Base-by-base conservation (phyloP, 2,113 vertebrate species). In the Calidris pygmaea region DNA sequence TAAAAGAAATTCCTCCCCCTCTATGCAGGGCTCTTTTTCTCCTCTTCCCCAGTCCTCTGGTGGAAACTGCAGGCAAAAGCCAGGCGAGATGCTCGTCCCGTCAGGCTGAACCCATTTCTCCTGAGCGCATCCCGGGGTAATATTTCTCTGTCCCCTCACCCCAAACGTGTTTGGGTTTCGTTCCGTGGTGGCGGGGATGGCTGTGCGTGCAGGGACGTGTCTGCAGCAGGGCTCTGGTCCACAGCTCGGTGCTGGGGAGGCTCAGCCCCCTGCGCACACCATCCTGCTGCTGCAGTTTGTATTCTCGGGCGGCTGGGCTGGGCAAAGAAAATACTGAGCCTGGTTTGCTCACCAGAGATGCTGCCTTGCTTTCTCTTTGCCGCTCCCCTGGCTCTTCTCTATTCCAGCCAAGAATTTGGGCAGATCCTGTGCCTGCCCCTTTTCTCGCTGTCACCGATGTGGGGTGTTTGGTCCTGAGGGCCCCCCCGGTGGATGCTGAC, bases 111-210 rank as follows among this genome's bases (percentile, higher is more conserved):
- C 73, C 43, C 6, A 1, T 96, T 89, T 88, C 85, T 82, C 35
- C 1, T 5, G 5, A 81, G 56, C 8, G 2, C 77, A 48, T 94
- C 92, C 77, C 68, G 59, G 66, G 77, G 60, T 88, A 60, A 24
- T 75, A 65, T 59, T 96, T 77, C 43, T 63, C 43, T 50, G 77
- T 34, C 66, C 34, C 88, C 68, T 91, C 65, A 12, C 73, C 89
- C 65, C 17, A 75, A 17, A 73, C 17, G 7, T 53, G 58, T 93
- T 89, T 89, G 86, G 48, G 89, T 95, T 97, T 87, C 85, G 48
- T 68, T 45, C n/a, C 8, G 58, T 2, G 23, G 50, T 88, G 6
- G 41, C 4, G 3, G 86, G 81, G 58, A 30, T 56, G 75, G 63
- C 13, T 27, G 72, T 70, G 74, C 23, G 0, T 76, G 93, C 77